Evolutionary conservation across 2,888 invertebrate species (phyloP).

Genomic region (Biston stratarius): DNA sequence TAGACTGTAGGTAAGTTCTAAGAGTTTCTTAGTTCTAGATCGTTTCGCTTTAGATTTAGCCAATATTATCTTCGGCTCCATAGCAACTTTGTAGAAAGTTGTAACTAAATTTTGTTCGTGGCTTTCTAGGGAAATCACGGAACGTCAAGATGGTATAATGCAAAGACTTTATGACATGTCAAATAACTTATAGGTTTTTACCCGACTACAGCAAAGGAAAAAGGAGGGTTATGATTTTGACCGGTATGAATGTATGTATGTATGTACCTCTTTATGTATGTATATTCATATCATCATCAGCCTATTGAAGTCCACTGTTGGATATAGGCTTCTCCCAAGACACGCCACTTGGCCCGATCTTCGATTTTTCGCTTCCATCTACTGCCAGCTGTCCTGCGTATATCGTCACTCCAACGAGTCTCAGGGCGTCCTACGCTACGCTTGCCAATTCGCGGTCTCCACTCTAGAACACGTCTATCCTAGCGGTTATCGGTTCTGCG

Average conservation of each 20-base stretch:
- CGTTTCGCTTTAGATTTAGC: conserved; percentile 4
- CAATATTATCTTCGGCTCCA: conserved; percentile 10
- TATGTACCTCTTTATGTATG: background rate
- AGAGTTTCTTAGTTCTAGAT: conserved; percentile 4
- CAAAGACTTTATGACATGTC: background rate
- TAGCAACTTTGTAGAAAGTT: conserved; percentile 13
- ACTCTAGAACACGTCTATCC: too few species aligned
- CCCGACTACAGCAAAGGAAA: background rate
- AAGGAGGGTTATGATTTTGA: background rate
- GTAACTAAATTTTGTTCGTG: background rate
- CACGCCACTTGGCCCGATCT: too few species aligned
- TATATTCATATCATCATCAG: background rate
- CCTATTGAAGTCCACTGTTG: too few species aligned
- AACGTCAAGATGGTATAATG: conserved; percentile 1
- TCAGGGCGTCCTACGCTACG: too few species aligned
- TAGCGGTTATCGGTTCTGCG: too few species aligned
- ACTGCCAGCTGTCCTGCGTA: too few species aligned
- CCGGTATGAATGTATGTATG: background rate
- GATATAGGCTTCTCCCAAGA: too few species aligned
- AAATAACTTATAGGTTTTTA: background rate
- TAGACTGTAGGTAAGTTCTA: background rate
- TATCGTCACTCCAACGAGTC: too few species aligned
- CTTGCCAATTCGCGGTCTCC: too few species aligned
- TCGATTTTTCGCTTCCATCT: too few species aligned
- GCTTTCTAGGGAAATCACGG: conserved; percentile 18